phyloP scores from a whole-genome alignment of 2,797 vertebrate genomes.

The Carduelis carduelis region DNA sequence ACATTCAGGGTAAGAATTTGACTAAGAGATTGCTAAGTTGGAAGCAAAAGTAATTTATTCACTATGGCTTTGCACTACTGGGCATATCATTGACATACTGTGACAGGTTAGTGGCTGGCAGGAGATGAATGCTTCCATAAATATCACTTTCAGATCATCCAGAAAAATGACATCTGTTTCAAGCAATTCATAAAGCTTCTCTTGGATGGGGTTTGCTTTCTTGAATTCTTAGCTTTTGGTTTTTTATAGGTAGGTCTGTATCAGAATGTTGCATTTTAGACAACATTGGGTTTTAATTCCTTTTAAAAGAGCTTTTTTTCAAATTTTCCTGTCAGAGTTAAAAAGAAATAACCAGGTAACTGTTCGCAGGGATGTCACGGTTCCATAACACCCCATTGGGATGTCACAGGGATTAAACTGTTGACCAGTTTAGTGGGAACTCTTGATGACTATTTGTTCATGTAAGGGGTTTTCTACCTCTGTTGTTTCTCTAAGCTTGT shows the following conservation, averaged over 20 bases:
- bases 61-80: background rate
- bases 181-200: background rate
- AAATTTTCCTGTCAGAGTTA: background rate
- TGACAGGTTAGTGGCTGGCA: background rate
- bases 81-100: background rate
- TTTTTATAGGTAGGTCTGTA: background rate
- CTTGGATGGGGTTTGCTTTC: background rate
- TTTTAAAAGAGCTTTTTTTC: background rate
- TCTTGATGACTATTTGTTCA: background rate
- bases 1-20: background rate
- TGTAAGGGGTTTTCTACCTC: accelerated
- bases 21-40: background rate
- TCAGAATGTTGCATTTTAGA: background rate
- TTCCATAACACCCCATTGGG: background rate
- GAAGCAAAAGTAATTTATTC: background rate
- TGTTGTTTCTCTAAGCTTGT: background rate
- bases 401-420: background rate
- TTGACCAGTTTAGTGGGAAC: background rate
- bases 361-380: background rate
- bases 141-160: background rate
- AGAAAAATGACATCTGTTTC: background rate
- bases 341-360: background rate
- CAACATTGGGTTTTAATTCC: background rate
- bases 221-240: background rate
- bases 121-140: background rate